A percentile compares a stretch with the other conserved stretches of the same genome.
Evolutionary conservation across 2,888 invertebrate species (phyloP).

Genomic region (Cerastis leucographa): DNA sequence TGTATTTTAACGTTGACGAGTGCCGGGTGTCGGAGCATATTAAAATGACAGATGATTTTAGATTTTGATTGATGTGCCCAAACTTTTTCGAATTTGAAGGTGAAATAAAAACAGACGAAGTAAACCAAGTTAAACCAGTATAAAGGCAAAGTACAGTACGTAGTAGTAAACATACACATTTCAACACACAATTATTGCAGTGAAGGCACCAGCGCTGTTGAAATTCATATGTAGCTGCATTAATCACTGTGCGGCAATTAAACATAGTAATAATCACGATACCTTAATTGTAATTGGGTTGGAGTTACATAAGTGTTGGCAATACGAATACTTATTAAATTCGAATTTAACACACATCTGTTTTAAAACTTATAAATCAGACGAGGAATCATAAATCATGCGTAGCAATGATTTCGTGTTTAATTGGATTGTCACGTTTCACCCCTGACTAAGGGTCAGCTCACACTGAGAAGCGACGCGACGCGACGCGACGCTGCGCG

Average conservation of each 20-base stretch:
- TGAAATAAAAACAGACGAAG: background rate
- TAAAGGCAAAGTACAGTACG: conserved; percentile 12
- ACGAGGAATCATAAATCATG: conserved; percentile 28
- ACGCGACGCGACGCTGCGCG: too few species aligned
- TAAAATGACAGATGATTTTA: background rate
- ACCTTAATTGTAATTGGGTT: conserved; percentile 61
- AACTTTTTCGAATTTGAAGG: background rate
- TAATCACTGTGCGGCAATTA: conserved; percentile 56
- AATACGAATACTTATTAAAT: conserved; percentile 24
- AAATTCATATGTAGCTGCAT: conserved; percentile 43
- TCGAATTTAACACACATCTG: conserved; percentile 30
- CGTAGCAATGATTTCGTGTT: conserved; percentile 24
- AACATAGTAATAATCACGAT: conserved; percentile 59
- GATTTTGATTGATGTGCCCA: background rate
- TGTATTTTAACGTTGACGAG: background rate
- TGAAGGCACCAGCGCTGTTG: conserved; percentile 29
- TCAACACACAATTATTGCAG: conserved; percentile 40
- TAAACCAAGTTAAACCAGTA: conserved; percentile 6
- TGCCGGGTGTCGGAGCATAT: too few species aligned
- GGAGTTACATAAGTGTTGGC: conserved; percentile 55
- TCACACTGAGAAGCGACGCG: too few species aligned
- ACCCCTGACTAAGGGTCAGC: too few species aligned
- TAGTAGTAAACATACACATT: conserved; percentile 35
- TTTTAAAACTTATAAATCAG: background rate
- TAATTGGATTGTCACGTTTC: conserved; percentile 32